Base-by-base conservation (phyloP, 2,888 invertebrate genomes). In the Octodonta nipae region DNA sequence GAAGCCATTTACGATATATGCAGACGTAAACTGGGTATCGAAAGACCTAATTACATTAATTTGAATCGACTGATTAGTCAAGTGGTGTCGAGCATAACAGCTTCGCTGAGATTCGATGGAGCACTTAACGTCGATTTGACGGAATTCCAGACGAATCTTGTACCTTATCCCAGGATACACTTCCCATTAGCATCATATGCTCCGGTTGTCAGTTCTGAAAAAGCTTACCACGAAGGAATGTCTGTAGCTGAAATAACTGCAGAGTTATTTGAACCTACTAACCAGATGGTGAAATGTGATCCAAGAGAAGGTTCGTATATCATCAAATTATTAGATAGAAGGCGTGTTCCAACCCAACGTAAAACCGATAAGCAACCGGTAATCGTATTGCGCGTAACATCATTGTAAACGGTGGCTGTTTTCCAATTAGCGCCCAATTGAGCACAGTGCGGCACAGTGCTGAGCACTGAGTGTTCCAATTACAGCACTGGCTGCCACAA, bases 1-100 rank as follows among this genome's bases (percentile, higher is more conserved):
- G 89, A 92, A 57, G 91, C 92, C n/a, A 79, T 91, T 50, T 88
- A 89, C 58, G 88, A 91, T 53, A 89, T 92, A 49, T 91, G 91
- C 62, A 71, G 84, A 35, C 71, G 81, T 39, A 82, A 82, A 49
- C 68, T 93, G 30, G 79, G 79, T 45, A 85, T 91, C 39, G 81
- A 80, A 51, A 67, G 86, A 26, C 88, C 88, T 0, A 76, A 82
- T 3, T 88, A 87, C 56, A 75, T 78, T 25, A 87, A 87, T 58
- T 65, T 89, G 37, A 89, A 89, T 58, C 68, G 87, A 33, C 69
- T 89, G 15, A 85, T 88, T 44, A 83, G 85, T 45, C 81, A 82
- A 60, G 70, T 82, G 33, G 85, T 88, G 33, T 86, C 77, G 17
- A 88, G 85, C 0, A 86, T 89, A 40, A 88, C 88, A 2, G 85